Conservation (phyloP, 2,797 vertebrate genomes). For the Myiothlypis coronata region DNA sequence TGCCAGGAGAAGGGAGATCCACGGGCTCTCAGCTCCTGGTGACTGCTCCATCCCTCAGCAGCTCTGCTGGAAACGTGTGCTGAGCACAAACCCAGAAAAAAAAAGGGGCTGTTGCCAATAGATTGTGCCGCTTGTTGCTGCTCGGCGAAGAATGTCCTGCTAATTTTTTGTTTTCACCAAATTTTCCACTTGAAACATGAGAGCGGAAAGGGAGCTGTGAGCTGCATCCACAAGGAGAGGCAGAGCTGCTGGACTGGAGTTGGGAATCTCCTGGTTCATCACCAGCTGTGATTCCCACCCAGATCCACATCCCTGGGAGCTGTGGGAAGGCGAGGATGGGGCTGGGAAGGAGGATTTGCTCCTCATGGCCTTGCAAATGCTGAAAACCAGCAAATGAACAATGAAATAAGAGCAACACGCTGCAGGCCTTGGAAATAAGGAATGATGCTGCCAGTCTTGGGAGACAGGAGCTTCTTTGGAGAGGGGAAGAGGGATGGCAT, state of each 20-base stretch:
- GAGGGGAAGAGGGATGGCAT: not conserved
- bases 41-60: slow-evolving; percentile 8
- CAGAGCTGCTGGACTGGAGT: not conserved
- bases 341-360: not conserved
- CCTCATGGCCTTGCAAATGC: not conserved
- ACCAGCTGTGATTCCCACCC: not conserved
- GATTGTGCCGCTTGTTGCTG: slow-evolving; percentile 3
- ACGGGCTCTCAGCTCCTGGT: not conserved
- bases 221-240: not conserved
- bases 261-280: not conserved
- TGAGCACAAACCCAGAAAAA: not conserved
- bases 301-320: not conserved
- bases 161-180: slow-evolving; percentile 54
- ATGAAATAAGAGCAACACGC: not conserved
- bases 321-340: fast-evolving
- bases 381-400: not conserved
- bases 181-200: slow-evolving; percentile 53
- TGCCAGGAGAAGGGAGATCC: slow-evolving; percentile 11
- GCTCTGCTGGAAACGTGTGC: not conserved
- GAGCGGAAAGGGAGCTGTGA: not conserved
- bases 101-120: not conserved
- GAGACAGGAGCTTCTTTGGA: not conserved
- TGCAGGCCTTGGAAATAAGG: not conserved
- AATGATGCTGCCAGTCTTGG: not conserved
- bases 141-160: slow-evolving; percentile 1